Base-by-base conservation (phyloP, 2,888 invertebrate species). In the Caenorhabditis becei region DNA sequence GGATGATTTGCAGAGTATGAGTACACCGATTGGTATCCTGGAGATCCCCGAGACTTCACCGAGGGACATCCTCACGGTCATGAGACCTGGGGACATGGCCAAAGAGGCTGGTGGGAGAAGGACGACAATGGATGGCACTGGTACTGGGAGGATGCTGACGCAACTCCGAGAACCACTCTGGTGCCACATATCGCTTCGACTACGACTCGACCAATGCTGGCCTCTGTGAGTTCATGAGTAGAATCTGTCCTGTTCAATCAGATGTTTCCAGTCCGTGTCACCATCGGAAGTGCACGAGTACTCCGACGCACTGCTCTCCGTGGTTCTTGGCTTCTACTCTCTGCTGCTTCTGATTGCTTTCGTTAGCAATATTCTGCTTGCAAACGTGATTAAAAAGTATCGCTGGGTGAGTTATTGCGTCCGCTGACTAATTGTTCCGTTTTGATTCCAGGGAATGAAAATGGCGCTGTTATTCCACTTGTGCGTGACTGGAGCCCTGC, bases 31-130 rank as follows among this genome's bases (percentile, higher is more conserved):
- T 75, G 75, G 74, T 70, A 75, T 32, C 70, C 75, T 1, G 75
- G 80, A 20, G 75, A 80, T n/a, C 70, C 80, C 3, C 51, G 80
- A 16, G 80, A 80, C 51, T 75, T 44, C 49, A 44, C 69, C 0
- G 35, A 69, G 18, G 80, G 80, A 18, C 80, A 80, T 35, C 80
- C 80, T 3, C 47, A 71, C 28, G 80, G 80, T 4, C 80, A 80
- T 56, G 80, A 80, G 37, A 71, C 62, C 23, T 77, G 77, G 77
- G 80, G 77, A 32, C 80, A 80, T 44, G 80, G 79, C 8, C 66
- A 74, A 41, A 66, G 26, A 23, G 63, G 65, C 4, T 61, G 59
- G 58, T 63, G 70, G 63, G 49, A 61, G 49, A 67, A 72, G n/a
- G 78, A 62, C 28, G 56, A 67, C 18, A 35, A 54, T 1, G 66